These are phyloP conservation scores for Aricia agestis DNA, from an alignment of 1,140 invertebrate species.

Conservation along the genomic window DNA sequence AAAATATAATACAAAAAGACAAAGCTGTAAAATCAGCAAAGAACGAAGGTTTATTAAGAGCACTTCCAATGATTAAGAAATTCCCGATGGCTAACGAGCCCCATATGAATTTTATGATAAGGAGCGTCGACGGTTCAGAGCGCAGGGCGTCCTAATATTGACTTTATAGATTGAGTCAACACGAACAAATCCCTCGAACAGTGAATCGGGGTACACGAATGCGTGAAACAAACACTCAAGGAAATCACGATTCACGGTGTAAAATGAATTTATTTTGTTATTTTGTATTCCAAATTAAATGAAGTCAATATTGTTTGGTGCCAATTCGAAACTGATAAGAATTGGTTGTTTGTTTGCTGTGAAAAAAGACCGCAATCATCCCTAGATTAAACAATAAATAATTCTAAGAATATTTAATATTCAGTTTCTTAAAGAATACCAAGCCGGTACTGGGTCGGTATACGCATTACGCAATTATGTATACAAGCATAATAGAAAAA, in stretches of 20 bases:
- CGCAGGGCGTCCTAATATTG: background rate
- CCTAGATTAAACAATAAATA: no score
- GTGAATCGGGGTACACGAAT: slow-evolving; percentile 4
- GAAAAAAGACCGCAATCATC: background rate
- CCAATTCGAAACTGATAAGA: background rate
- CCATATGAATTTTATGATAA: background rate
- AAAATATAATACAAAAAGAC: no score
- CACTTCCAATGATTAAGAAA: background rate
- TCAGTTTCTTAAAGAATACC: no score
- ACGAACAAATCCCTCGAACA: background rate
- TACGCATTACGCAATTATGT: no score
- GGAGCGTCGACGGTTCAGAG: background rate
- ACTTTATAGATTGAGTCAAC: slow-evolving; percentile 14
- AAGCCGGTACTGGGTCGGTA: no score
- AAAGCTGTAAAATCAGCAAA: background rate
- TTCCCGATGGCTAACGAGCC: background rate
- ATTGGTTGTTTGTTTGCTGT: background rate
- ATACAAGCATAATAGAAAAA: no score
- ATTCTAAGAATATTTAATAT: no score
- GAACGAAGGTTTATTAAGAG: background rate
- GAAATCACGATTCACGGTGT: background rate
- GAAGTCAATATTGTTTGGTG: background rate
- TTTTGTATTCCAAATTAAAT: background rate
- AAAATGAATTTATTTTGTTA: background rate
- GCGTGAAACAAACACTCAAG: background rate